Percentiles rank a stretch among this genome's conserved stretches.
phyloP scores from a whole-genome alignment of 2,888 invertebrate species.

The Rhamnusium bicolor region DNA sequence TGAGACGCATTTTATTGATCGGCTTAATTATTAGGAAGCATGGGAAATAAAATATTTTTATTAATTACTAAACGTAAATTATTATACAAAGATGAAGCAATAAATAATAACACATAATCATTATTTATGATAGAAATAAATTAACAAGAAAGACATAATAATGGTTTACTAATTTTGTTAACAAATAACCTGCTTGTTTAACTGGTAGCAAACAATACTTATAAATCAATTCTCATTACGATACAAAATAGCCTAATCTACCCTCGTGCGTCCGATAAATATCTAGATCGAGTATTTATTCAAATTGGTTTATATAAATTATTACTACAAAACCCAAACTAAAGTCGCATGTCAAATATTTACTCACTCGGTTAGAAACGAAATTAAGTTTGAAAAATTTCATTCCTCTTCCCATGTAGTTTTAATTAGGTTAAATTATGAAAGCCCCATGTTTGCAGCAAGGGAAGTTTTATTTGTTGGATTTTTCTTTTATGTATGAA shows the following conservation, averaged over 20 bases:
- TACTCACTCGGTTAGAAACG: background rate
- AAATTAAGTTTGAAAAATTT: constrained; percentile 19
- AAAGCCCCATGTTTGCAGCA: constrained; percentile 1
- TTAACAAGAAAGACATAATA: constrained; percentile 20
- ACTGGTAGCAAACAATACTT: constrained; percentile 17
- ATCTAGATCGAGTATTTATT: constrained; percentile 29
- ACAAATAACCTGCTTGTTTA: constrained; percentile 26
- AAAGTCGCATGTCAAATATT: background rate
- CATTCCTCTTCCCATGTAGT: background rate
- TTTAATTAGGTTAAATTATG: constrained; percentile 11
- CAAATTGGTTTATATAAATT: constrained; percentile 25
- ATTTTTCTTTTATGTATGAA: constrained; percentile 26
- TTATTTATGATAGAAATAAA: constrained; percentile 28
- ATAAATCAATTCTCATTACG: constrained; percentile 30
- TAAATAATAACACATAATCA: constrained; percentile 12
- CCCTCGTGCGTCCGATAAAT: constrained; percentile 24
- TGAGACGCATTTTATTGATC: background rate
- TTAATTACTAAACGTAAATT: constrained; percentile 7
- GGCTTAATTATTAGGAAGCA: background rate
- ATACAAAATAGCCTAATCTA: constrained; percentile 31
- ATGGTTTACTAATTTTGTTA: constrained; percentile 29
- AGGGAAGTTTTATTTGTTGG: background rate
- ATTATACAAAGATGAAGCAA: constrained; percentile 1
- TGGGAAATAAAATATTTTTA: background rate
- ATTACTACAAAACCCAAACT: background rate